Base-by-base conservation (phyloP, 2,113 vertebrate genomes). In the Rhineura floridana region DNA sequence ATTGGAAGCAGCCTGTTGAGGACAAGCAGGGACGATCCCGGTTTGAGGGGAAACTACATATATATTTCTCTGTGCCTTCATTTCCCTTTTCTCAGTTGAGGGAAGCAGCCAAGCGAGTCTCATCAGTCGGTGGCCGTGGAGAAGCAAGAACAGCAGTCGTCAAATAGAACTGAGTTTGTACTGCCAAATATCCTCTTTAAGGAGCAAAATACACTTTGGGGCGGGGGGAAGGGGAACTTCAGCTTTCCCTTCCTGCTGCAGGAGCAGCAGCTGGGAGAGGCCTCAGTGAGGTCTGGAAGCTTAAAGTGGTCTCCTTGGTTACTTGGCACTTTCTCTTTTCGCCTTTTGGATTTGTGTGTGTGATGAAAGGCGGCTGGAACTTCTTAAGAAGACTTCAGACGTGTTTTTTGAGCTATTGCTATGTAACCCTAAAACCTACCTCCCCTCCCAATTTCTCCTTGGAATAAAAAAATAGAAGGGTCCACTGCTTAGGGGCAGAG, bases 81-180 rank as follows among this genome's bases (percentile, higher is more conserved):
- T n/a, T n/a, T n/a, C n/a, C n/a, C n/a, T 83, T 78, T 89, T 83
- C 52, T 0, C 0, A 2, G 0, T 0, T 0, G 87, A 89, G 11
- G 69, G 0, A 59, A 39, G 86, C 81, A 36, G 70, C 88, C 7
- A 1, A 81, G 84, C 1, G 0, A 0, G 0, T 42, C 87, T 25
- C 19, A 44, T 86, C 1, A 4, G 25, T 1, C 13, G 55, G 73
- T 7, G 67, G 6, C 39, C 1, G 39, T 21, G 55, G 42, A 42
- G 42, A 21, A 17, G 6, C 3, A 6, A 30, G n/a, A 28, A 48
- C 8, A 82, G 17, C 4, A 1, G 4, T 28, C 10, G 28, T 2
- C 81, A 33, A 82, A 11, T 10, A 42, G n/a, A 44, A 33, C 44
- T 12, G 44, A 46, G 69, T 83, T 67, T 48, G 63, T 83, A 4